Percentiles rank a stretch among this genome's conserved stretches.
These are phyloP conservation scores for Patiria miniata DNA, from an alignment of 35 echinoderm and acorn worm species.

Conservation along the genomic window DNA sequence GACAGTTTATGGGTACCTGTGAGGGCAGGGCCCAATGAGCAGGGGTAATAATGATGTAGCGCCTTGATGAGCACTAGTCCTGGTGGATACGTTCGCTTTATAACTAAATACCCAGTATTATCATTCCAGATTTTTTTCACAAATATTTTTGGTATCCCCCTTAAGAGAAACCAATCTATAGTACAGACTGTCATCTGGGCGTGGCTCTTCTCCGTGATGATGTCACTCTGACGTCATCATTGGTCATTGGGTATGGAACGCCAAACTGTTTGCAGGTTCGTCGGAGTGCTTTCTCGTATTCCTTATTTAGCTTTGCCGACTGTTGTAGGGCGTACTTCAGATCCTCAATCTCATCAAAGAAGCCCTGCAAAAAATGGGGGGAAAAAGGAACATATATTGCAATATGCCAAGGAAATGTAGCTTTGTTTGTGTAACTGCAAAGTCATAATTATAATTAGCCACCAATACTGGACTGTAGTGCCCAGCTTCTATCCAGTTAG, in stretches of 20 bases:
- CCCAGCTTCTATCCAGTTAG: too few relatives aligned
- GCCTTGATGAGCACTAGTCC: too few relatives aligned
- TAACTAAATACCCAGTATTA: too few relatives aligned
- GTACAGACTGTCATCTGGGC: not conserved
- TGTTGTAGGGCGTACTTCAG: slow-evolving; percentile 94
- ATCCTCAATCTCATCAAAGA: slow-evolving; percentile 99
- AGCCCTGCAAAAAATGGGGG: slow-evolving; percentile 61
- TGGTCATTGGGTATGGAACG: slow-evolving; percentile 64
- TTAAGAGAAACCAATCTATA: not conserved
- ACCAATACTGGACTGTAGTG: too few relatives aligned
- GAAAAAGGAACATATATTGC: not conserved
- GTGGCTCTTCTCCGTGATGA: not conserved
- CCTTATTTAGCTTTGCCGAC: slow-evolving; percentile 91
- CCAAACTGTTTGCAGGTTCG: slow-evolving; percentile 80
- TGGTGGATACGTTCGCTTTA: too few relatives aligned
- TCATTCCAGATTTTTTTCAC: too few relatives aligned
- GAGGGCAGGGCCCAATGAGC: too few relatives aligned
- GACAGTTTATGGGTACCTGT: too few relatives aligned
- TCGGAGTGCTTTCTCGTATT: slow-evolving; percentile 79
- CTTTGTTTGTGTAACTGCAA: not conserved
- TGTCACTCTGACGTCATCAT: too few relatives aligned
- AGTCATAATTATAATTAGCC: not conserved
- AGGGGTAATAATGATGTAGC: too few relatives aligned
- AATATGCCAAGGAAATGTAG: not conserved
- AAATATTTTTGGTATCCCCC: too few relatives aligned